phyloP scores from a whole-genome alignment of 2,113 vertebrate genomes.

The Trinectes maculatus region DNA sequence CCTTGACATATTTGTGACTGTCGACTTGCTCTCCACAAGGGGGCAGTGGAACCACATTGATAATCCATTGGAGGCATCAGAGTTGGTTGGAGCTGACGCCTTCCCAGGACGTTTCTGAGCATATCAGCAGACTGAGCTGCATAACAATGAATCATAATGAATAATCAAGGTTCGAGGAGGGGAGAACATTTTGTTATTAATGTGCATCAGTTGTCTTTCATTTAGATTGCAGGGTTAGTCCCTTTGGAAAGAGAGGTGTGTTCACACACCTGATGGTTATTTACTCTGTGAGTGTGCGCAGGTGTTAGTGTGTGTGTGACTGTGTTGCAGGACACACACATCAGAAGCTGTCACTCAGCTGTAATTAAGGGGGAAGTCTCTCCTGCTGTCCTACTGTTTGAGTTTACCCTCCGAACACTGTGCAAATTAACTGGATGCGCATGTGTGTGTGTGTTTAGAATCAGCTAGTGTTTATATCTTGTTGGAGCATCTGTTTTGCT shows the following conservation, averaged over 20 bases:
- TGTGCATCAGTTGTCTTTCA: conserved; percentile 74
- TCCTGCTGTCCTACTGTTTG: conserved; percentile 55
- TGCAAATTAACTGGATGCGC: conserved; percentile 29
- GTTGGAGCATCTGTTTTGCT: conserved; percentile 3
- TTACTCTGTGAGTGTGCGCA: conserved; percentile 35
- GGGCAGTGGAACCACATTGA: conserved; percentile 68
- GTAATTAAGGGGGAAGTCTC: conserved; percentile 65
- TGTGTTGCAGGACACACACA: conserved; percentile 30
- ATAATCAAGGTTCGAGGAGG: conserved; percentile 64
- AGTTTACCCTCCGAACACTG: conserved; percentile 63
- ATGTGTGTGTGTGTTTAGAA: conserved; percentile 12
- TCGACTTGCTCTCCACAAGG: conserved; percentile 58
- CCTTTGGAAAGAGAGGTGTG: conserved; percentile 64
- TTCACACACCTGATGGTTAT: conserved; percentile 67
- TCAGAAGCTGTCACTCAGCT: conserved; percentile 63
- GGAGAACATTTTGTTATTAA: conserved; percentile 65
- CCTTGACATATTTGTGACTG: neutral
- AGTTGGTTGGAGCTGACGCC: conserved; percentile 31
- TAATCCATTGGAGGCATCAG: neutral
- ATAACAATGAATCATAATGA: conserved; percentile 69
- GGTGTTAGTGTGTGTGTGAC: conserved; percentile 13
- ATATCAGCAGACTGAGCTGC: conserved; percentile 44
- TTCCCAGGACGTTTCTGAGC: conserved; percentile 48
- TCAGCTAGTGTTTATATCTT: conserved; percentile 4
- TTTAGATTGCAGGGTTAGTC: conserved; percentile 60